Base-by-base conservation (phyloP, 2,888 invertebrate species). In the Epiblema foenella region DNA sequence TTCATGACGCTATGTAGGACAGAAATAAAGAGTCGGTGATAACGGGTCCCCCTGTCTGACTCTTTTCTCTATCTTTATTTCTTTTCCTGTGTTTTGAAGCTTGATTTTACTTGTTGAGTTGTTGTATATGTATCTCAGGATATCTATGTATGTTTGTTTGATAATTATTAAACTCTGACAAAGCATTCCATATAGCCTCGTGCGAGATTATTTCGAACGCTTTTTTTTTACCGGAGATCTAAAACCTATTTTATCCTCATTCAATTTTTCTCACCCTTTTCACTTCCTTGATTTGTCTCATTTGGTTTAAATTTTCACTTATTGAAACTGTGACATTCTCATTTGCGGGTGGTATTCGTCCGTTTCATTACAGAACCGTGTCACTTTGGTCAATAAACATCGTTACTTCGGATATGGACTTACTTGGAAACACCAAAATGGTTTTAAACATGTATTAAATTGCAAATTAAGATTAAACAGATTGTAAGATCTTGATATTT, bases 391-490 rank as follows among this genome's bases (percentile, higher is more conserved):
- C 42, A 33, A 59, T 70, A 66, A 65, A 66, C 54, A 54, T 60
- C 59, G 37, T 66, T 56, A 54, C 57, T 62, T 67, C 46, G 56
- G 62, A 57, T 57, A 71, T 39, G 60, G 20, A 66, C 59, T 65
- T 54, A 54, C 65, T 60, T 64, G 59, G 46, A 54, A 54, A 60
- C 58, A 39, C 60, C 39, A 60, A 54, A 60, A 60, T 18, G 52
- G 70, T 54, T 39, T 67, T 67, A 67, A 71, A 71, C 62, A 67
- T 62, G 56, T 62, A 67, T 71, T 60, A 71, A 60, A 71, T 62
- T 71, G 66, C 67, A 71, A 62, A 71, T 71, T 71, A 71, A 71
- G 24, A 56, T 71, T 57, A 56, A 71, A 66, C 52, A 70, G 70
- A 60, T 59, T 70, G 65, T 70, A 29, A 60, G 49, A 67, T 60